Base-by-base conservation (phyloP, 2,888 invertebrate genomes). In the Yponomeuta cagnagella region DNA sequence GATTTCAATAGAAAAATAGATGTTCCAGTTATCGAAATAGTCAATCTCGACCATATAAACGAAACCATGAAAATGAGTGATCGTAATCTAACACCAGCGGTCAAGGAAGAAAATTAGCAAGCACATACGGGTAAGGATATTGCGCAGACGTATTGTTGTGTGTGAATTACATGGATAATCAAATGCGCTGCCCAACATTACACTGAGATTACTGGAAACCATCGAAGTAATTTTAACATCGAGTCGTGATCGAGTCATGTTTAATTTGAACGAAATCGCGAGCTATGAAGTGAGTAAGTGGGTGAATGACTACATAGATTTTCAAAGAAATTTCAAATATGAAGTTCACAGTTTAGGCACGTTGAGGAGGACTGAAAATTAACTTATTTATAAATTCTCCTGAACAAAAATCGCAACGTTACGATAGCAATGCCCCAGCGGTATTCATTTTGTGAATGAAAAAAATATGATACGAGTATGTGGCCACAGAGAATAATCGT, bases 101-200 rank as follows among this genome's bases (percentile, higher is more conserved):
- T 30, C 69, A 69, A 23, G 69, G 58, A 69, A 58, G 23, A 30
- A n/a, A 2, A 37, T 68, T 12, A 68, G 68, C 65, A 12, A 30
- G 10, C 31, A 9, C 10, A 4, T 31, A 10, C 10, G 37, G n/a
- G 33, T 30, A 31, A 69, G 69, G 69, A 69, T 69, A 52, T 69
- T 69, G 58, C 52, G 58, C 48, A 31, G 10, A 58, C 52, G 52
- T 69, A 48, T 68, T 68, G 68, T 68, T 68, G 68, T 43, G 68
- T 23, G 48, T 68, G 68, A 48, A 48, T 43, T 48, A 68, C 43
- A 68, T 10, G 68, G 43, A n/a, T 12, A 31, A 33, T 30, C 12
- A 31, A 64, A 33, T 30, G 31, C 52, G 15, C 15, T 4, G 15
- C 52, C 52, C 52, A 58, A 2, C 52, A 58, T 58, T 58, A 58